Evolutionary conservation across 2,797 vertebrate species (phyloP).

Genomic region (Luscinia luscinia): DNA sequence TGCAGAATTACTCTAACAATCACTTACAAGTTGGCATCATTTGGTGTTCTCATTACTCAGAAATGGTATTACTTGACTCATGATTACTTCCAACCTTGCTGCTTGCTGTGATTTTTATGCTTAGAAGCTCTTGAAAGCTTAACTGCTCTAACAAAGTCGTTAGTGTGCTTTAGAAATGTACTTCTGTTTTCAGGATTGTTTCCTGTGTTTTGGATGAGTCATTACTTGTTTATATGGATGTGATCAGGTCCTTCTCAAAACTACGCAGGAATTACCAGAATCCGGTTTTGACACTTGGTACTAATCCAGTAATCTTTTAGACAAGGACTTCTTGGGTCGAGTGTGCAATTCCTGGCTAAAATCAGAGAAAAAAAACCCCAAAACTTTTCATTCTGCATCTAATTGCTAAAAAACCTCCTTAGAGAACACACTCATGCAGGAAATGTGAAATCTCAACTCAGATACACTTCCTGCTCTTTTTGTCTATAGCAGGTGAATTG

Average conservation of each 20-base stretch:
- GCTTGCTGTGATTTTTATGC: constrained; percentile 21
- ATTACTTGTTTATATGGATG: constrained; percentile 28
- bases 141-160: constrained; percentile 1
- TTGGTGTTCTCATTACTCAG: constrained; percentile 12
- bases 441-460: not conserved
- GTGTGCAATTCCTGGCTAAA: not conserved
- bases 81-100: not conserved
- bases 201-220: constrained; percentile 37
- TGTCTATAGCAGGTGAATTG: not conserved
- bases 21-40: not conserved
- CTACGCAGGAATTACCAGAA: not conserved
- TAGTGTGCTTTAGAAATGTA: not conserved
- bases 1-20: not conserved
- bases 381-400: not conserved
- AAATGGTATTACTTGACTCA: constrained; percentile 5
- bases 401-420: not conserved
- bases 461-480: not conserved
- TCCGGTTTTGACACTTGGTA: not conserved
- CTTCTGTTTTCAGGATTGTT: not conserved
- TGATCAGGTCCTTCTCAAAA: constrained; percentile 17
- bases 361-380: not conserved
- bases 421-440: not conserved
- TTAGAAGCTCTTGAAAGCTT: constrained; percentile 26
- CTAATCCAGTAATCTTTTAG: not conserved
- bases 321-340: not conserved